Conservation (phyloP, 2,888 invertebrate genomes). For the Siphonodentalium dalli region DNA sequence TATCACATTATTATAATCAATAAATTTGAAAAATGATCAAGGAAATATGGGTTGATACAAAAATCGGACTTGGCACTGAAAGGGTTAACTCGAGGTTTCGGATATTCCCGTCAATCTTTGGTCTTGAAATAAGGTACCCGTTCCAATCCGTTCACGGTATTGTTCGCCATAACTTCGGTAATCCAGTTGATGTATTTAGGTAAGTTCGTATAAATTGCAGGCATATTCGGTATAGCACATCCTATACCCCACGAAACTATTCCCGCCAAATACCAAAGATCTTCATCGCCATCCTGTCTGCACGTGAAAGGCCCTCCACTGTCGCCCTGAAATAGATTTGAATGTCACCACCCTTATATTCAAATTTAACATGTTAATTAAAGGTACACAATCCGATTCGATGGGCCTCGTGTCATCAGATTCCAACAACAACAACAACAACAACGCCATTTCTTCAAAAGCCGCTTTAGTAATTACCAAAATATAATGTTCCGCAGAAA, state of each 20-base stretch:
- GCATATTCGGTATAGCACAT: constrained; percentile 58
- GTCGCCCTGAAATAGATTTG: constrained; percentile 52
- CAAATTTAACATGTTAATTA: neutral
- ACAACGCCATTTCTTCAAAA: too few relatives aligned
- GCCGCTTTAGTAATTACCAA: too few relatives aligned
- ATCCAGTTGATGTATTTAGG: constrained; percentile 52
- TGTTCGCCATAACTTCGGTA: constrained; percentile 34
- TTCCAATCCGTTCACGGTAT: too few relatives aligned
- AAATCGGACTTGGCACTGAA: too few relatives aligned
- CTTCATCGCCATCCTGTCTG: constrained; percentile 33
- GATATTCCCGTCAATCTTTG: neutral
- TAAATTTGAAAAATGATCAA: too few relatives aligned
- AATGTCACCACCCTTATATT: neutral
- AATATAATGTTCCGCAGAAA: too few relatives aligned
- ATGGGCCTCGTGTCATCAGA: too few relatives aligned
- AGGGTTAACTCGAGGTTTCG: too few relatives aligned
- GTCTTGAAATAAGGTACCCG: constrained; percentile 21
- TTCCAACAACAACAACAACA: too few relatives aligned
- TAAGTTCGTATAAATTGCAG: constrained; percentile 61
- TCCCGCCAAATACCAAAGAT: constrained; percentile 49
- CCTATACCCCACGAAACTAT: constrained; percentile 62
- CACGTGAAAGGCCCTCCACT: constrained; percentile 62
- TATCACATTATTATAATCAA: too few relatives aligned
- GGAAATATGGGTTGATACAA: too few relatives aligned
- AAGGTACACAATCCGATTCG: too few relatives aligned